phyloP scores from a whole-genome alignment of 2,113 vertebrate genomes.

The Verasper variegatus region DNA sequence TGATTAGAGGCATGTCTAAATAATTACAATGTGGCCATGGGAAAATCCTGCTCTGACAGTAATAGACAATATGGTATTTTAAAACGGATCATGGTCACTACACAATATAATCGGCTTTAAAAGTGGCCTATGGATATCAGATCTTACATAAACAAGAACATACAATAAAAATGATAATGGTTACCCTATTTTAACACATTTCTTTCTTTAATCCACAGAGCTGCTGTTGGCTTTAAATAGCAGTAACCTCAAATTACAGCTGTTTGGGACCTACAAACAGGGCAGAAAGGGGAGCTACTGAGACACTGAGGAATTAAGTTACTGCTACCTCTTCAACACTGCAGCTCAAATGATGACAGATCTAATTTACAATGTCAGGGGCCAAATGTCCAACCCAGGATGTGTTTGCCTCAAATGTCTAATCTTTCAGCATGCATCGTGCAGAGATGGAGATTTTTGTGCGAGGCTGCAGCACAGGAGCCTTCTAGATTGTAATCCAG shows the following conservation, averaged over 20 bases:
- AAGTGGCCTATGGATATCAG: neutral
- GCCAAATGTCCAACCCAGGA: slow-evolving; percentile 16
- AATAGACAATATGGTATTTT: neutral
- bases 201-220: slow-evolving; percentile 51
- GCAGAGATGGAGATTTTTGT: slow-evolving; percentile 23
- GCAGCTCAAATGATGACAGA: slow-evolving; percentile 49
- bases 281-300: slow-evolving; percentile 13
- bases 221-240: slow-evolving; percentile 16
- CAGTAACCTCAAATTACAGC: slow-evolving; percentile 37
- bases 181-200: neutral
- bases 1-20: neutral
- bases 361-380: slow-evolving; percentile 41
- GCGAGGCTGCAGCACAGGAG: slow-evolving; percentile 18
- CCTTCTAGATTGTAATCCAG: slow-evolving; percentile 10
- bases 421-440: slow-evolving; percentile 14
- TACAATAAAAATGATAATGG: too few species aligned
- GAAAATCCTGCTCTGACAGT: slow-evolving; percentile 12
- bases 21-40: neutral
- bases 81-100: neutral
- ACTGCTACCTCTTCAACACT: slow-evolving; percentile 22
- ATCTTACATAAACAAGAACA: neutral
- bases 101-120: neutral
- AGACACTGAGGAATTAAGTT: slow-evolving; percentile 45
- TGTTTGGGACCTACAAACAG: slow-evolving; percentile 22
- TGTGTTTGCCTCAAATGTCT: slow-evolving; percentile 9